Base-by-base conservation (phyloP, 2,888 invertebrate species). In the Cylindroiulus punctatus region DNA sequence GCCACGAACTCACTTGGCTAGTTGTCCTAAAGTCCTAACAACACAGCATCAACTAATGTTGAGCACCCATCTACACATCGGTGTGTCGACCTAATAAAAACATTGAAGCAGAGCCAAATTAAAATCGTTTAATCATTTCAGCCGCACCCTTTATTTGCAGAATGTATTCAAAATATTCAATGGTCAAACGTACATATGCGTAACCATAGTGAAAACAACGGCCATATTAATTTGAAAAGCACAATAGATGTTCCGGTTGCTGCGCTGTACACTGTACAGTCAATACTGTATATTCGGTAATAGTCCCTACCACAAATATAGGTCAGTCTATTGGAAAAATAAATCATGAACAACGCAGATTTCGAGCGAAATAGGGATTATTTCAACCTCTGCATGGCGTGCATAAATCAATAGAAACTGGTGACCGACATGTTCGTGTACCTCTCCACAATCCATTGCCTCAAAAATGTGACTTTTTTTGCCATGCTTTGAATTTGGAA, bases 391-490 rank as follows among this genome's bases (percentile, higher is more conserved):
- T 76, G 17, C 22, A 76, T 30, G 26, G 76, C 76, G 26, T 76
- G 76, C 76, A 76, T 76, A 17, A 76, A 76, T 76, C 76, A 76
- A 76, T 76, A 76, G 76, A 76, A 76, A 26, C 26, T 76, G 76
- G 76, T 76, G 76, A 76, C 76, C 76, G 76, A 76, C 30, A 76
- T 76, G 12, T 44, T 76, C 30, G 30, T 30, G 30, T 76, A 12
- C 30, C 10, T 26, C 3, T 76, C 76, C 12, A 30, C 26, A 76
- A 65, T 76, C 22, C 22, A 14, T 30, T 26, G 14, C 76, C 26
- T 76, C 44, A 1, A 8, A 44, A 44, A 44, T 44, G 1, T 10
- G 12, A 12, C 14, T 4, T 40, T 40, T 40, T 40, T 4, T 40
- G 4, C 40, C 40, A n/a, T 36, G 44, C 44, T 12, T 44, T 44